Conservation (phyloP, 1,140 invertebrate species). For the Teleogryllus occipitalis region DNA sequence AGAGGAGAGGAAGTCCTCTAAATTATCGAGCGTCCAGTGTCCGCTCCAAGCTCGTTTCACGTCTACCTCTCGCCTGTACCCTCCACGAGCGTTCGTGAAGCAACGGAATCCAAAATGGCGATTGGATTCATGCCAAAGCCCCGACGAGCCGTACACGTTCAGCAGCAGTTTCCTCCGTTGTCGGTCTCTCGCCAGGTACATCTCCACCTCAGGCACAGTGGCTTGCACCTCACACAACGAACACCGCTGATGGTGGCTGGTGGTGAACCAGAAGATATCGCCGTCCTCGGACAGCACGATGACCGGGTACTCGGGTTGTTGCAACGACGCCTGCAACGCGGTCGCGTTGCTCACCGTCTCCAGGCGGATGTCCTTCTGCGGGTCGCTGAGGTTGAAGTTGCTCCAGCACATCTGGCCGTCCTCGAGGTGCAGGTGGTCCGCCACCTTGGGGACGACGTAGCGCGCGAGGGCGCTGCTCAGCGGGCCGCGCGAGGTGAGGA, state of each 20-base stretch:
- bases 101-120: background rate
- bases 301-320: background rate
- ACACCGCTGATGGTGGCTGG: background rate
- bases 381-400: background rate
- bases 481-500: too few relatives aligned
- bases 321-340: background rate
- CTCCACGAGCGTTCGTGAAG: background rate
- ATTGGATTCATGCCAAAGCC: background rate
- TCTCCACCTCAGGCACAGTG: background rate
- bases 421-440: background rate
- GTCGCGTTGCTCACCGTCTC: background rate
- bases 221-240: background rate
- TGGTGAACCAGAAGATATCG: background rate
- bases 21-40: background rate
- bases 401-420: background rate
- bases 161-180: background rate
- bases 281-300: background rate
- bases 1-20: background rate
- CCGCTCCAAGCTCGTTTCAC: background rate
- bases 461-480: background rate
- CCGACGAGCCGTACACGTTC: background rate
- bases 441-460: background rate
- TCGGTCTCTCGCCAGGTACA: background rate
- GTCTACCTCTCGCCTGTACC: background rate
- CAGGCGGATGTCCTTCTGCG: background rate